Evolutionary conservation across 1,140 invertebrate species (phyloP).

Genomic region (Gonioctena quinquepunctata): DNA sequence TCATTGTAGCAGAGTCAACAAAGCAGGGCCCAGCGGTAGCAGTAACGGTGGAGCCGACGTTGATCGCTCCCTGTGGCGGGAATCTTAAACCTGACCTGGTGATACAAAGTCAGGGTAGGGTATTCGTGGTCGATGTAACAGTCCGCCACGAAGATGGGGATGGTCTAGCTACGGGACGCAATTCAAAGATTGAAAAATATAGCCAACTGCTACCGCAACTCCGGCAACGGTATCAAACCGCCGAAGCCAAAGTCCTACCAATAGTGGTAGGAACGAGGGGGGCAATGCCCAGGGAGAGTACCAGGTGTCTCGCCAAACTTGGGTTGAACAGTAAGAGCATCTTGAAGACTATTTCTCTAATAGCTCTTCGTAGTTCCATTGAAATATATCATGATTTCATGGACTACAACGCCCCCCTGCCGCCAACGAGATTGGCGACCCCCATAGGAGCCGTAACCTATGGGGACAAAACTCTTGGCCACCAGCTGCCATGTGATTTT

Average conservation of each 20-base stretch:
- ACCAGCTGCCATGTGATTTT: neutral
- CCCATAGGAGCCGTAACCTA: neutral
- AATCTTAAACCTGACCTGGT: constrained; percentile 41
- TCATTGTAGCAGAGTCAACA: constrained; percentile 24
- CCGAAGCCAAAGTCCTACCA: constrained; percentile 35
- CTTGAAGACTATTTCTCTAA: constrained; percentile 42
- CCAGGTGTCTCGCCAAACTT: constrained; percentile 26
- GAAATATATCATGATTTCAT: constrained; percentile 45
- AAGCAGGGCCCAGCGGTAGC: constrained; percentile 20
- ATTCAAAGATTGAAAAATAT: constrained; percentile 36
- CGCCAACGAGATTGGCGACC: neutral
- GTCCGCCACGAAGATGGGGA: constrained; percentile 47
- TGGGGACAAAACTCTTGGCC: constrained; percentile 6
- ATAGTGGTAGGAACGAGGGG: constrained; percentile 49
- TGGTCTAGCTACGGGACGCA: constrained; percentile 28
- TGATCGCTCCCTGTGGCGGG: constrained; percentile 12
- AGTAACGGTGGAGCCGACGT: constrained; percentile 22
- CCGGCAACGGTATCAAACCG: constrained; percentile 11
- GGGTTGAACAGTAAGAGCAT: constrained; percentile 28
- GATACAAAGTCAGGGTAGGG: constrained; percentile 27
- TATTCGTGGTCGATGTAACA: constrained; percentile 47
- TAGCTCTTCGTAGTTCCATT: constrained; percentile 42
- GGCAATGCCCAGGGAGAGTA: constrained; percentile 41
- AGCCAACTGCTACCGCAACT: constrained; percentile 24
- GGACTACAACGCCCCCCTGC: constrained; percentile 33